Evolutionary conservation across 2,888 invertebrate species (phyloP).

Genomic region (Acanthococcus lagerstroemiae): DNA sequence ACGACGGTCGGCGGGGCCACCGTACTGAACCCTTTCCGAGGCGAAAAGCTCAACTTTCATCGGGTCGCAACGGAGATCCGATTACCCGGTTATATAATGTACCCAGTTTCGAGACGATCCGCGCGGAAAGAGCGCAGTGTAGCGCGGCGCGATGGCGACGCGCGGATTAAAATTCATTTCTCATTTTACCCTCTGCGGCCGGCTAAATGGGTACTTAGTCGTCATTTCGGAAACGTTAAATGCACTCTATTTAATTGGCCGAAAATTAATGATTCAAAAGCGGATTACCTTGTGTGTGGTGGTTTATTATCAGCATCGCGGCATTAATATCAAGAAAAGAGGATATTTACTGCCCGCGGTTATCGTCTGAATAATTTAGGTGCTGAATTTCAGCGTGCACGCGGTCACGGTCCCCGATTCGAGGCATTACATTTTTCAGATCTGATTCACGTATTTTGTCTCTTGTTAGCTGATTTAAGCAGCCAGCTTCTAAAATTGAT

Average conservation of each 20-base stretch:
- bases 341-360: background rate
- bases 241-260: constrained; percentile 24
- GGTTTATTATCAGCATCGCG: constrained; percentile 14
- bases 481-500: no score
- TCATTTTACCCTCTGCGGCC: constrained; percentile 15
- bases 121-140: background rate
- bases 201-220: constrained; percentile 20
- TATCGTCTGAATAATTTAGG: background rate
- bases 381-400: background rate
- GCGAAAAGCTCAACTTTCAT: constrained; percentile 21
- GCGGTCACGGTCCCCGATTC: no score
- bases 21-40: no score
- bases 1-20: no score
- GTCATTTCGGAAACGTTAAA: constrained; percentile 20
- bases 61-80: constrained; percentile 4
- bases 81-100: background rate
- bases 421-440: no score
- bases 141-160: background rate
- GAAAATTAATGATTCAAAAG: constrained; percentile 25
- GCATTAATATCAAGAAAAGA: background rate
- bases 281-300: constrained; percentile 14
- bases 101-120: background rate
- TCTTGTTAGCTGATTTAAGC: no score
- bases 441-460: no score
- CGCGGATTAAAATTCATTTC: constrained; percentile 24